Base-by-base conservation (phyloP, 2,888 invertebrate genomes). In the Archaeoteleia sp. region DNA sequence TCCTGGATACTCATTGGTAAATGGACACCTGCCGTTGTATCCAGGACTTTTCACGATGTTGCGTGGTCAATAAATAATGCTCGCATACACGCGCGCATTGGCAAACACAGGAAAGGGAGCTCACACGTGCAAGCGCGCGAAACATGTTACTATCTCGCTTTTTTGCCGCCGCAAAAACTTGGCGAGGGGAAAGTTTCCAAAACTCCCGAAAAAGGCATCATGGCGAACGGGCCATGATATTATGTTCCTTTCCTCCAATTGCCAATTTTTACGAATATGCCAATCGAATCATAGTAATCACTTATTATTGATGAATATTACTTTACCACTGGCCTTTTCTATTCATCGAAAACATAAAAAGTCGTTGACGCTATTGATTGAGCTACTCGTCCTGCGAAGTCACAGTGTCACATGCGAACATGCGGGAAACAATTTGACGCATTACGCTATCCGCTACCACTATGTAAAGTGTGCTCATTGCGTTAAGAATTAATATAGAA, bases 61-160 rank as follows among this genome's bases (percentile, higher is more conserved):
- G 54, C 61, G 55, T 69, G 58, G 70, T 70, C 62, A 62, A 70
- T 70, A 70, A 70, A 70, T 70, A 63, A 67, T 67, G 49, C 48
- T n/a, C 49, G 14, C 23, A 35, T 54, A 39, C 42, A 39, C 53
- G 58, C 57, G 53, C 45, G 40, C 27, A 40, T 42, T 40, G 43
- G 57, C 54, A 54, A n/a, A n/a, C 23, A 37, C 25, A 39, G 39
- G 25, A 35, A 57, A 43, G 42, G 9, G 45, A 30, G 53, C 51
- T 66, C 51, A 42, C 51, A 60, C 45, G 63, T 61, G 53, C 35
- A 27, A 29, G 8, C 53, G 49, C 51, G 48, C 55, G 14, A 39
- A 46, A 65, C 46, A 25, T 27, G 43, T 27, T 25, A 53, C 32
- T 55, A 45, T 48, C 43, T 27, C 29, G 30, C 23, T 39, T 48